phyloP scores from a whole-genome alignment of 2,797 vertebrate species.

The Cyclura pinguis region DNA sequence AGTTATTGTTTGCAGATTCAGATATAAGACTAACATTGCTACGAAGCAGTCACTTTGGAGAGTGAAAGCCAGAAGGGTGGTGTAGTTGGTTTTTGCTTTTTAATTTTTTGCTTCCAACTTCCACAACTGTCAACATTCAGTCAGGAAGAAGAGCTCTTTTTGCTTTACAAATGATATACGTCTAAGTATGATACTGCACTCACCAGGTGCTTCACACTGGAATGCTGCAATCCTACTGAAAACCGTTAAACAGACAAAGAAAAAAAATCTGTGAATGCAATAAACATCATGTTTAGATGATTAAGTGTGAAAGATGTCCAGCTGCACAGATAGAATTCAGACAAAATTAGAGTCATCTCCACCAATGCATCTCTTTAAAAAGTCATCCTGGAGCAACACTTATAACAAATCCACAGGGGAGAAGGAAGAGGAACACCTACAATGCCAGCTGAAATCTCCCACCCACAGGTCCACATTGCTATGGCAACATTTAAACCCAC shows the following conservation, averaged over 20 bases:
- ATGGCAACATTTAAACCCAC: conserved; percentile 32
- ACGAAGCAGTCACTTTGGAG: background rate
- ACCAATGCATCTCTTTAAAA: background rate
- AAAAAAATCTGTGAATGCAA: background rate
- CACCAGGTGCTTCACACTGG: background rate
- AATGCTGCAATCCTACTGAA: background rate
- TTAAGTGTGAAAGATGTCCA: background rate
- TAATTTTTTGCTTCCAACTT: background rate
- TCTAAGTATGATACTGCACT: background rate
- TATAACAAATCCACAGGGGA: background rate
- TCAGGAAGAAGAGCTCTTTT: too few relatives aligned
- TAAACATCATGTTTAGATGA: background rate
- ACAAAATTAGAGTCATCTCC: background rate
- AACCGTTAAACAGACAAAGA: background rate
- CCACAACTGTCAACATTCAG: background rate
- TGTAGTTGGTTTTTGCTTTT: background rate
- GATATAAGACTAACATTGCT: background rate
- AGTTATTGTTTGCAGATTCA: background rate
- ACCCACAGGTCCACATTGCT: conserved; percentile 26
- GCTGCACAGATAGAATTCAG: background rate
- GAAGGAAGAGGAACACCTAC: conserved; percentile 23
- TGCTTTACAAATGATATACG: background rate
- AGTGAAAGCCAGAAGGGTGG: background rate
- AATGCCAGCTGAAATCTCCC: conserved; percentile 5
- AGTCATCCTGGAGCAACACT: background rate